Evolutionary conservation across 2,113 vertebrate genomes (phyloP).

Genomic region (Ariopsis seemanni): DNA sequence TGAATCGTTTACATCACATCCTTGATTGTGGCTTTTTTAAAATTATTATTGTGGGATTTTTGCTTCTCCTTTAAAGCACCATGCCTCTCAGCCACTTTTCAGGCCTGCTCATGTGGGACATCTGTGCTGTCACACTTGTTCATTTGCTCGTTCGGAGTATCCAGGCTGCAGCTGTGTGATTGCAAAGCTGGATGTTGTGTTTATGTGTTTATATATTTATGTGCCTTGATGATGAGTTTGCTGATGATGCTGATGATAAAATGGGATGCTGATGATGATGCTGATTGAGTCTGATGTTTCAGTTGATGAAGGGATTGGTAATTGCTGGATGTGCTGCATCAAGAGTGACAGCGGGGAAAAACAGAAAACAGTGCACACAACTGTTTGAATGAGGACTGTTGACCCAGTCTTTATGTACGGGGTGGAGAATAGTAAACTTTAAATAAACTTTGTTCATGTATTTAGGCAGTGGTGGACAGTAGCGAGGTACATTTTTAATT

Average conservation of each 20-base stretch:
- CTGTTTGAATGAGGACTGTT: neutral
- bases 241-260: constrained; percentile 9
- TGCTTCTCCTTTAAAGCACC: neutral
- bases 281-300: neutral
- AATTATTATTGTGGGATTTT: neutral
- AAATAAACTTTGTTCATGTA: neutral
- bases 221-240: constrained; percentile 2
- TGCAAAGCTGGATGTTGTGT: constrained; percentile 3
- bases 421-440: neutral
- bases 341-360: neutral
- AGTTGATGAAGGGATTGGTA: neutral
- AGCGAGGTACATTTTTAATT: neutral
- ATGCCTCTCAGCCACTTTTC: constrained; percentile 13
- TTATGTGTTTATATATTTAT: constrained; percentile 17
- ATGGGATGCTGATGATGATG: constrained; percentile 4
- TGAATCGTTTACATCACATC: neutral
- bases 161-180: constrained; percentile 11
- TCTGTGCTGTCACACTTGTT: constrained; percentile 3
- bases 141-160: neutral
- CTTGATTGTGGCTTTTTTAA: neutral
- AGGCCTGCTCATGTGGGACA: neutral
- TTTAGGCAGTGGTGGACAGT: neutral
- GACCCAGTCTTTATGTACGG: neutral
- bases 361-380: neutral
- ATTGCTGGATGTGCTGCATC: constrained; percentile 1